Percentiles rank a stretch among this genome's conserved stretches.
Conservation (phyloP, 2,888 invertebrate species). For the Amblyjoppa fuscipennis region DNA sequence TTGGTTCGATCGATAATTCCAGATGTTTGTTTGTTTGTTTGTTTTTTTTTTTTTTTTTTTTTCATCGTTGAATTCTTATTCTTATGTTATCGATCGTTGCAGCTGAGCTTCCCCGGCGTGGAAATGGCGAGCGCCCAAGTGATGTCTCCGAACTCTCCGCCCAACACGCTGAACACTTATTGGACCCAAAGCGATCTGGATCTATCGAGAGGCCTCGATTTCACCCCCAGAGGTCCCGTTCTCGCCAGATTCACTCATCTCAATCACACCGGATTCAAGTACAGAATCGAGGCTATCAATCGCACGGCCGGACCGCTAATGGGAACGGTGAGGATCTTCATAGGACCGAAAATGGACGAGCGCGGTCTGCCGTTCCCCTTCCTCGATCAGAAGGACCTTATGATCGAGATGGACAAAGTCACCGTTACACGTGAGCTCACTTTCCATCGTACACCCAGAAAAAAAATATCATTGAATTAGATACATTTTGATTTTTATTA, state of each 20-base stretch:
- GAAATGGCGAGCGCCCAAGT: slow-evolving; percentile 88
- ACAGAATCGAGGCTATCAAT: slow-evolving; percentile 89
- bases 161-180: slow-evolving; percentile 89
- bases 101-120: slow-evolving; percentile 89
- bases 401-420: slow-evolving; percentile 92
- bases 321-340: slow-evolving; percentile 90
- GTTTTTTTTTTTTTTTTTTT: background rate
- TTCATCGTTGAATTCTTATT: no score
- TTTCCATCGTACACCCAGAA: no score
- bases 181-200: slow-evolving; percentile 94
- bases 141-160: slow-evolving; percentile 85
- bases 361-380: slow-evolving; percentile 89
- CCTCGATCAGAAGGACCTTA: slow-evolving; percentile 88
- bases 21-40: background rate
- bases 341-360: slow-evolving; percentile 90
- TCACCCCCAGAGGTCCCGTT: slow-evolving; percentile 91
- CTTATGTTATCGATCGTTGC: slow-evolving; percentile 59
- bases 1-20: background rate
- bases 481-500: no score
- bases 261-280: slow-evolving; percentile 91
- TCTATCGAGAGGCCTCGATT: slow-evolving; percentile 93
- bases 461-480: no score
- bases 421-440: slow-evolving; percentile 87
- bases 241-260: slow-evolving; percentile 92
- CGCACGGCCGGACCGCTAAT: slow-evolving; percentile 84